phyloP scores from a whole-genome alignment of 2,797 vertebrate species.

The Euthynnus affinis region DNA sequence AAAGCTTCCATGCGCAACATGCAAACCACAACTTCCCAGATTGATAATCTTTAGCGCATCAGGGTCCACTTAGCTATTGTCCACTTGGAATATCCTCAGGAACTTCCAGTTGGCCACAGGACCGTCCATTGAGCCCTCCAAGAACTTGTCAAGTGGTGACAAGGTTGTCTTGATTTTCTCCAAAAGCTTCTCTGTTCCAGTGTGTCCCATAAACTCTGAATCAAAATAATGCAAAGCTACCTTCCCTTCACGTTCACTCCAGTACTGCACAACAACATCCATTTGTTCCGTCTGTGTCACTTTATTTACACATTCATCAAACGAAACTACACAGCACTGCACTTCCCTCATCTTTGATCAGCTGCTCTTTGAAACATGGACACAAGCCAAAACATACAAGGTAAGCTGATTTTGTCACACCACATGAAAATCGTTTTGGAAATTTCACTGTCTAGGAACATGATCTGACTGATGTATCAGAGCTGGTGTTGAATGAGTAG shows the following conservation, averaged over 20 bases:
- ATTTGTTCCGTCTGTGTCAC: conserved; percentile 16
- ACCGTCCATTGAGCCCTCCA: neutral
- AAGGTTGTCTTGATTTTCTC: neutral
- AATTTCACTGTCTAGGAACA: neutral
- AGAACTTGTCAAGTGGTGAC: conserved; percentile 1
- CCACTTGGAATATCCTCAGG: neutral
- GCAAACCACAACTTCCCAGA: no score
- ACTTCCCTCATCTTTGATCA: neutral
- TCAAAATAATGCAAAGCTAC: conserved; percentile 5
- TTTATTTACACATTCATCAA: conserved; percentile 10
- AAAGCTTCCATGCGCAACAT: no score
- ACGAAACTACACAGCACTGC: neutral
- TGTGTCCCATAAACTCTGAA: conserved; percentile 12
- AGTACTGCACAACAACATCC: neutral
- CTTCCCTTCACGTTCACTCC: conserved; percentile 2
- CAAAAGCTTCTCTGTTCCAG: neutral
- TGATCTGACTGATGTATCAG: neutral
- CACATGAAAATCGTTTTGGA: neutral
- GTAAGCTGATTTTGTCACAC: neutral
- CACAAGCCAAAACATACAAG: neutral
- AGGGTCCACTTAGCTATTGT: neutral
- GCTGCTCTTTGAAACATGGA: neutral
- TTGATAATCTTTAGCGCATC: no score
- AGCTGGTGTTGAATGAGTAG: neutral
- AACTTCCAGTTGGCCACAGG: neutral